A percentile compares a stretch with the other conserved stretches of the same genome.
Evolutionary conservation across 2,113 vertebrate species (phyloP).

Genomic region (Malaclemys terrapin): DNA sequence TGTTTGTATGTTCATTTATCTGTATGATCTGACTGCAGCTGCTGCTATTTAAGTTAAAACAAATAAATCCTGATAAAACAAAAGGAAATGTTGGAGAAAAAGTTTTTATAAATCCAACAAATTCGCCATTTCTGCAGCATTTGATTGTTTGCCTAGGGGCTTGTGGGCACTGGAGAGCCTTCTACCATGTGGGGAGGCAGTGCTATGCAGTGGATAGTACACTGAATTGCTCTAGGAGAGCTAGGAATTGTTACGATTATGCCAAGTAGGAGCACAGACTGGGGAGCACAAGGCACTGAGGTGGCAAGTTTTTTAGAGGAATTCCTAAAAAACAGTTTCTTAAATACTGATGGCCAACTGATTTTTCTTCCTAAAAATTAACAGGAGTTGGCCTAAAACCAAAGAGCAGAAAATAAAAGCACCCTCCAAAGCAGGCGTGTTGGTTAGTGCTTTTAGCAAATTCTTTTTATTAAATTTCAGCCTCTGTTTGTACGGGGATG

Average conservation of each 20-base stretch:
- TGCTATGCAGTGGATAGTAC: too few species aligned
- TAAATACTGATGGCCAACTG: constrained; percentile 51
- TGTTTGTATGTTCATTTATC: background rate
- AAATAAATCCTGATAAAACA: background rate
- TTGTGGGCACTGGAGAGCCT: background rate
- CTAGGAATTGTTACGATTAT: background rate
- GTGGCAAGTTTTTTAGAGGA: constrained; percentile 28
- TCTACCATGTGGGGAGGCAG: background rate
- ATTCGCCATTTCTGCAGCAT: background rate
- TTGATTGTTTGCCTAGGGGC: background rate
- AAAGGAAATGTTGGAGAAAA: background rate
- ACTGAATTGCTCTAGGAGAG: background rate
- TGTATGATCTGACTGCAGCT: fast-evolving
- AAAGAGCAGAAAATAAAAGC: constrained; percentile 4
- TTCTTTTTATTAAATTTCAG: background rate
- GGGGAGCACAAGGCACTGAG: background rate
- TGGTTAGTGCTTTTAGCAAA: background rate
- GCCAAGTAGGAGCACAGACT: background rate
- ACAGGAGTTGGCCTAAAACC: constrained; percentile 6
- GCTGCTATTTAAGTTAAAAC: background rate
- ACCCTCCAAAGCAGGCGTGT: background rate
- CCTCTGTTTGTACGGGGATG: background rate
- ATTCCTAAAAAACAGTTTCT: constrained; percentile 55
- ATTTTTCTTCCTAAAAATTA: background rate
- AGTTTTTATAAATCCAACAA: background rate